A percentile compares a stretch with the other conserved stretches of the same genome.
Evolutionary conservation across 1,140 invertebrate genomes (phyloP).

Genomic region (Hylaeus volcanicus): DNA sequence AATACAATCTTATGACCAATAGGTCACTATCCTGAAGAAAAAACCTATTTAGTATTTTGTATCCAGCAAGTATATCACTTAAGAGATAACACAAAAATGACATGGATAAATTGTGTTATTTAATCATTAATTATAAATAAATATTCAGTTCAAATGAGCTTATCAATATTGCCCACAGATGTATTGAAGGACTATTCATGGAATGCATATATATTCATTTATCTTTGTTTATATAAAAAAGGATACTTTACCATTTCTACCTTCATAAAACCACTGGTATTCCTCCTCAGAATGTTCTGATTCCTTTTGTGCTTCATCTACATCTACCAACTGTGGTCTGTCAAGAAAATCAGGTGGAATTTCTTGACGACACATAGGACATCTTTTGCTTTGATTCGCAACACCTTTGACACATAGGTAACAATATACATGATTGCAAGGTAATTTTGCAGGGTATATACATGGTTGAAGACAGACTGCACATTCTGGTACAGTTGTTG

Average conservation of each 20-base stretch:
- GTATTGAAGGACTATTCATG: no score
- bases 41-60: background rate
- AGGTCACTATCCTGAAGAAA: no score
- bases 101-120: no score
- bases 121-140: no score
- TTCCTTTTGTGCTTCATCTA: conserved; percentile 79
- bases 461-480: conserved; percentile 94
- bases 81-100: no score
- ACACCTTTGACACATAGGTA: conserved; percentile 97
- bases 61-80: background rate
- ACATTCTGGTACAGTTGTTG: conserved; percentile 85
- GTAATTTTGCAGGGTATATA: conserved; percentile 92
- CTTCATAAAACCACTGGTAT: conserved; percentile 98
- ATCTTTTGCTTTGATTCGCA: conserved; percentile 91
- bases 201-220: background rate
- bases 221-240: background rate
- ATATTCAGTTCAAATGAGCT: no score
- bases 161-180: no score
- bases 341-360: conserved; percentile 92
- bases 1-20: no score
- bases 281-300: conserved; percentile 84
- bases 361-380: conserved; percentile 91
- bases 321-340: conserved; percentile 88
- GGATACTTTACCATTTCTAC: conserved; percentile 87
- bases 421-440: conserved; percentile 97